Evolutionary conservation across 2,113 vertebrate species (phyloP).

Genomic region (Saguinus imperator): DNA sequence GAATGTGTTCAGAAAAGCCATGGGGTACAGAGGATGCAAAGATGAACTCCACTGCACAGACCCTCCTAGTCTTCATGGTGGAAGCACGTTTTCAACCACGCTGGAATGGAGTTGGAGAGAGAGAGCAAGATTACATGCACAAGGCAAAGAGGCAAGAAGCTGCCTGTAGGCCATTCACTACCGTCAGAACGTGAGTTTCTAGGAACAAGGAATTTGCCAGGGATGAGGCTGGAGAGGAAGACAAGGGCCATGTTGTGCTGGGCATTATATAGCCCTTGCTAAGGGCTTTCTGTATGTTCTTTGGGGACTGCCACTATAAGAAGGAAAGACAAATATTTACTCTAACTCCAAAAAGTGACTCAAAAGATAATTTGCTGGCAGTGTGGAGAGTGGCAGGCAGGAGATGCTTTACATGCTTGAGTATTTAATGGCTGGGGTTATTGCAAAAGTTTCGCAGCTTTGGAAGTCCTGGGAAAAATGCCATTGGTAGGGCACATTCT

Average conservation of each 20-base stretch:
- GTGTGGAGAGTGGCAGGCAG: background rate
- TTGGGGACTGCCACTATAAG: background rate
- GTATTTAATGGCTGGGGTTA: background rate
- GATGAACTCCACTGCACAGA: too few species aligned
- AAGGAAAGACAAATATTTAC: background rate
- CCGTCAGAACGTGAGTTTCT: background rate
- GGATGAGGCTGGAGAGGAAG: background rate
- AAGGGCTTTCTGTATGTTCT: background rate
- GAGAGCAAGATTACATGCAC: accelerated
- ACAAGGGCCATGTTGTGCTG: background rate
- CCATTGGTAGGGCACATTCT: too few species aligned
- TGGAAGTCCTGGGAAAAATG: background rate
- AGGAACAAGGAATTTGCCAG: background rate
- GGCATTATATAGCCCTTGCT: accelerated
- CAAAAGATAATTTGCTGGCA: background rate
- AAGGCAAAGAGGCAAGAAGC: accelerated
- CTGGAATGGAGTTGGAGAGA: background rate
- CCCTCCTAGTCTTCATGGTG: background rate
- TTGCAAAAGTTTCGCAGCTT: background rate
- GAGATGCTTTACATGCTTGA: background rate
- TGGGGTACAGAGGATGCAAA: background rate
- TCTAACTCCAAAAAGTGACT: too few species aligned
- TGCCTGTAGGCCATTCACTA: accelerated
- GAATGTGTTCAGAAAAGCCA: background rate
- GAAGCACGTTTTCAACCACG: accelerated